phyloP scores from a whole-genome alignment of 2,888 invertebrate genomes.

The Linhomoeus sp. region DNA sequence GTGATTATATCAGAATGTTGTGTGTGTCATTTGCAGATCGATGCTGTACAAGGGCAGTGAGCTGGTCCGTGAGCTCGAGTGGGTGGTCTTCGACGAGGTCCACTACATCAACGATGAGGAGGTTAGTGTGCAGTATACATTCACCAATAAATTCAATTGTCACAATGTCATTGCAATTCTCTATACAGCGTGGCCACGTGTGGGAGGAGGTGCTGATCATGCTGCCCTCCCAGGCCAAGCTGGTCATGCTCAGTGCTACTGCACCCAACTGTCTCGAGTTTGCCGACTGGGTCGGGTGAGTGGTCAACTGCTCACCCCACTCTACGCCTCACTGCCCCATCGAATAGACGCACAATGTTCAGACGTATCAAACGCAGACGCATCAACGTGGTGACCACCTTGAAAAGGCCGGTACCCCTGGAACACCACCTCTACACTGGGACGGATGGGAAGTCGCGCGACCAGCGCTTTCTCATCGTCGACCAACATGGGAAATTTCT shows the following conservation, averaged over 20 bases:
- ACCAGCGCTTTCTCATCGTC: slow-evolving; percentile 47
- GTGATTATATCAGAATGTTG: too few relatives aligned
- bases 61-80: slow-evolving; percentile 81
- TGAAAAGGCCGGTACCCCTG: slow-evolving; percentile 78
- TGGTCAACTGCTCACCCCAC: neutral
- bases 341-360: too few relatives aligned
- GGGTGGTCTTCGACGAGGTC: slow-evolving; percentile 96
- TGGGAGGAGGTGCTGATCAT: slow-evolving; percentile 98
- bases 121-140: too few relatives aligned
- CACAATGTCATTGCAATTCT: too few relatives aligned
- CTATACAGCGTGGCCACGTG: slow-evolving; percentile 75
- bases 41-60: slow-evolving; percentile 89
- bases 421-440: slow-evolving; percentile 54
- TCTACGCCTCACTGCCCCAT: too few relatives aligned
- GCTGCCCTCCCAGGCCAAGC: slow-evolving; percentile 75
- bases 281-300: slow-evolving; percentile 46
- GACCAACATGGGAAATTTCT: slow-evolving; percentile 54
- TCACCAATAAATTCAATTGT: too few relatives aligned
- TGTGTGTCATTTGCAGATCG: too few relatives aligned
- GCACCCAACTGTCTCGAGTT: slow-evolving; percentile 91
- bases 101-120: slow-evolving; percentile 94
- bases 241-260: slow-evolving; percentile 91
- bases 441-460: slow-evolving; percentile 29
- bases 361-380: slow-evolving; percentile 47
- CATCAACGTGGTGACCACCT: slow-evolving; percentile 73